Evolutionary conservation across 2,113 vertebrate genomes (phyloP).

Genomic region (Myocastor coypus): DNA sequence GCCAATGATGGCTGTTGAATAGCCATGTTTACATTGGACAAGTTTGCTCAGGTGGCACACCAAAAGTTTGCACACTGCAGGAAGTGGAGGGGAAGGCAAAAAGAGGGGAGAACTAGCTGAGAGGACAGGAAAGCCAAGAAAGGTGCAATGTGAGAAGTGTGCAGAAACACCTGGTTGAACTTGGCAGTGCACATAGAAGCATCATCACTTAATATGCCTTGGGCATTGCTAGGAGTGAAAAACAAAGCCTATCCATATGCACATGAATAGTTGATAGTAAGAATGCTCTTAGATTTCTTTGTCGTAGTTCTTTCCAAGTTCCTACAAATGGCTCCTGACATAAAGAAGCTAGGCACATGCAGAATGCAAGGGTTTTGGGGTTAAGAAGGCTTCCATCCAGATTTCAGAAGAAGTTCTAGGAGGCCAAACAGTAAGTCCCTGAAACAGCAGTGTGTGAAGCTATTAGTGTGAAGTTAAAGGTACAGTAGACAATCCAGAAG

Average conservation of each 20-base stretch:
- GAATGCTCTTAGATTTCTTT: conserved; percentile 6
- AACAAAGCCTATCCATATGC: not conserved
- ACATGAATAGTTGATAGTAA: not conserved
- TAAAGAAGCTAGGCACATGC: not conserved
- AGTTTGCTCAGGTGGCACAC: not conserved
- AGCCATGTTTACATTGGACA: conserved; percentile 67
- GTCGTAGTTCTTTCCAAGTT: not conserved
- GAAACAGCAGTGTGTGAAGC: not conserved
- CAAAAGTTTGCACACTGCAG: conserved; percentile 49
- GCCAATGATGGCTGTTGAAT: conserved; percentile 49
- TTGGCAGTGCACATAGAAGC: not conserved
- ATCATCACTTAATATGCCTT: not conserved
- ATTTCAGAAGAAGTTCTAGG: not conserved
- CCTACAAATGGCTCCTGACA: not conserved
- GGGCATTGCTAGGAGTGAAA: not conserved
- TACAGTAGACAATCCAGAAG: not conserved
- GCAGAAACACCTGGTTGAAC: not conserved
- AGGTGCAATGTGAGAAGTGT: not conserved
- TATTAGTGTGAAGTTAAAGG: not conserved
- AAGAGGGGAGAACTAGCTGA: conserved; percentile 29
- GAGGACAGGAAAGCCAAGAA: conserved; percentile 41
- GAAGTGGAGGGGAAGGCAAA: conserved; percentile 72
- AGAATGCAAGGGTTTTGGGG: not conserved
- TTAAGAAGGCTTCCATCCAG: not conserved
- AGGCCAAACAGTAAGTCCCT: not conserved